phyloP scores from a whole-genome alignment of 2,888 invertebrate species.

The Venustoraphidia nigricollis region DNA sequence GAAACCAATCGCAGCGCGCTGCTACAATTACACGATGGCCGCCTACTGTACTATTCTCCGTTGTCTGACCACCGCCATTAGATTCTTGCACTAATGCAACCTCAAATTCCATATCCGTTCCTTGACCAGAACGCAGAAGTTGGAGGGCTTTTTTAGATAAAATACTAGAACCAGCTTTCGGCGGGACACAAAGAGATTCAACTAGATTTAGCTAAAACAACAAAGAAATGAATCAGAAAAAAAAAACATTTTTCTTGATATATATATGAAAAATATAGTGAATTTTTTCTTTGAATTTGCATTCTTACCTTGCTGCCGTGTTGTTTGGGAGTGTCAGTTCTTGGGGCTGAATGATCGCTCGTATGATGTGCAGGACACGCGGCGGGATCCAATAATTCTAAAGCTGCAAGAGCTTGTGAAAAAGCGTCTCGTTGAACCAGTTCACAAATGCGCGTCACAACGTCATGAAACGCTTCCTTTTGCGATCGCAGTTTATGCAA shows the following conservation, averaged over 20 bases:
- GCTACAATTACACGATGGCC: constrained; percentile 52
- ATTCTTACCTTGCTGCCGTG: constrained; percentile 15
- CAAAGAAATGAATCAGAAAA: constrained; percentile 7
- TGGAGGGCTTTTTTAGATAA: constrained; percentile 41
- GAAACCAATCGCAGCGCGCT: constrained; percentile 52
- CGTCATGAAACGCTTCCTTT: constrained; percentile 30
- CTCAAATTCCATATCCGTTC: constrained; percentile 53
- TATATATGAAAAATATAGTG: no score
- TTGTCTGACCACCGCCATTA: background rate
- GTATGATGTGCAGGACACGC: constrained; percentile 9
- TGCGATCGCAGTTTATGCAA: constrained; percentile 33
- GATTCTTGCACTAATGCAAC: constrained; percentile 16
- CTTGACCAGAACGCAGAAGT: constrained; percentile 34
- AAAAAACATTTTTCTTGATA: no score
- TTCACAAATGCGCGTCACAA: constrained; percentile 36
- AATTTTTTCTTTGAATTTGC: no score
- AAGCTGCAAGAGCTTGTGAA: constrained; percentile 36
- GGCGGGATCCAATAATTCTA: constrained; percentile 33
- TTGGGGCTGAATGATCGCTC: constrained; percentile 21
- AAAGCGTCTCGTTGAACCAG: constrained; percentile 46
- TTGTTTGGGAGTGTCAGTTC: constrained; percentile 13
- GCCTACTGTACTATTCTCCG: constrained; percentile 19
- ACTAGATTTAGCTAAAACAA: constrained; percentile 37
- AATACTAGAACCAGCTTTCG: constrained; percentile 35
- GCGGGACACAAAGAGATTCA: constrained; percentile 43